Evolutionary conservation across 2,888 invertebrate genomes (phyloP), one percentile per base, ranked within the genome.

Genomic region (Blastobasis adustella): DNA sequence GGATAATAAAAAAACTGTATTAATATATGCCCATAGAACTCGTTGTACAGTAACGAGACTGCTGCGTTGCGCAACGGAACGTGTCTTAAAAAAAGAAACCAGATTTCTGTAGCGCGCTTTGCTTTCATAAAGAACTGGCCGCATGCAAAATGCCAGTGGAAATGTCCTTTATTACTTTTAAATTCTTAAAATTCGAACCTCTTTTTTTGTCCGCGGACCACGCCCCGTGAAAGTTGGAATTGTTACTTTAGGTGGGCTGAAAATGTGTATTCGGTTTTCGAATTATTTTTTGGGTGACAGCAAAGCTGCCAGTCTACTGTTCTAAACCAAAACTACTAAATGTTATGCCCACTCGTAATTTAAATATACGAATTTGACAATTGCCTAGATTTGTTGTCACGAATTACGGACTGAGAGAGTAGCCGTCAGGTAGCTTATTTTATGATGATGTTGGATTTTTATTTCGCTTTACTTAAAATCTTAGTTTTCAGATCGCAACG

Each of bases 1-100:
- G 63, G 58, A 66, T 56, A 58, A 58, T 42, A 58, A 57, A 68
- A 65, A 63, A 66, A 58, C 60, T 60, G 59, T 56, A 56, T 61
- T 60, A 62, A 59, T 61, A 60, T 59, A 56, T 58, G 59, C 55
- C 56, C 46, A 56, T 51, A 48, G 48, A 61, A 60, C 60, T 53
- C 50, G 59, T 61, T 23, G 23, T 23, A 23, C 23, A 23, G 54
- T 10, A 45, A 45, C 45, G 8, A 10, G 45, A 10, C 46, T 46
- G 46, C 39, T 46, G 49, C 47, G 47, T 49, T 43, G 38, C 76
- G 75, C 73, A 79, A 79, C 61, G 53, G 51, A 66, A 66, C 66
- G 60, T 61, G 65, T 63, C 59, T 65, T 66, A 69, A 67, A 73
- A 70, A 77, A 76, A 71, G 73, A 76, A 80, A 80, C 79, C 76